phyloP scores from a whole-genome alignment of 2,113 vertebrate species.

The Gallinago media region DNA sequence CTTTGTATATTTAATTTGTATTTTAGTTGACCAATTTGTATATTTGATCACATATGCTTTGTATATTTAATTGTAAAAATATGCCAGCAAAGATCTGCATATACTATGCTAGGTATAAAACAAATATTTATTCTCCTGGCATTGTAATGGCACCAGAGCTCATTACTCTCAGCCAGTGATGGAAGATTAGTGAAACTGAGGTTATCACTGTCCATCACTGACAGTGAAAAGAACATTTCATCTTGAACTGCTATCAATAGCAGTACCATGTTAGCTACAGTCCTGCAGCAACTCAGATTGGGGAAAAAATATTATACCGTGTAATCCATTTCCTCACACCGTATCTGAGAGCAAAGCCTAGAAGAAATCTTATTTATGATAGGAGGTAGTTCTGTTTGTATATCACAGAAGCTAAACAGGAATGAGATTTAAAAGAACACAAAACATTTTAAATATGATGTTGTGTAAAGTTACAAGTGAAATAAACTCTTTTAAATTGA shows the following conservation, averaged over 20 bases:
- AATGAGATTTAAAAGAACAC: neutral
- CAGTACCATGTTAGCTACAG: neutral
- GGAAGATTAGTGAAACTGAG: slow-evolving; percentile 20
- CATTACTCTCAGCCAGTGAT: neutral
- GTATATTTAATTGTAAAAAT: neutral
- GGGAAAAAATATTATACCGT: neutral
- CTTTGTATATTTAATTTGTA: neutral
- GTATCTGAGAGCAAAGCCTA: neutral
- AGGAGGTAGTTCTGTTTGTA: neutral
- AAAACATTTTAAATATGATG: neutral
- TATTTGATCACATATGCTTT: neutral
- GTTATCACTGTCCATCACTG: neutral
- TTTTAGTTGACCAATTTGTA: neutral
- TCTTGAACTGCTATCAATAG: neutral
- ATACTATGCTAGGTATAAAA: neutral
- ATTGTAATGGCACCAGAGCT: neutral
- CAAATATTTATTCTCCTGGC: neutral
- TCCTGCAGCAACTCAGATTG: neutral
- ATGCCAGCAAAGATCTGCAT: neutral
- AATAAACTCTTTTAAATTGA: neutral
- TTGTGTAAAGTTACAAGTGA: neutral
- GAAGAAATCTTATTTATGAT: neutral
- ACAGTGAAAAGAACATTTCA: neutral
- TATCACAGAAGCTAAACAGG: neutral
- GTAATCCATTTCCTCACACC: neutral